phyloP scores from a whole-genome alignment of 1,140 invertebrate species.

The Trinorchestia longiramus region DNA sequence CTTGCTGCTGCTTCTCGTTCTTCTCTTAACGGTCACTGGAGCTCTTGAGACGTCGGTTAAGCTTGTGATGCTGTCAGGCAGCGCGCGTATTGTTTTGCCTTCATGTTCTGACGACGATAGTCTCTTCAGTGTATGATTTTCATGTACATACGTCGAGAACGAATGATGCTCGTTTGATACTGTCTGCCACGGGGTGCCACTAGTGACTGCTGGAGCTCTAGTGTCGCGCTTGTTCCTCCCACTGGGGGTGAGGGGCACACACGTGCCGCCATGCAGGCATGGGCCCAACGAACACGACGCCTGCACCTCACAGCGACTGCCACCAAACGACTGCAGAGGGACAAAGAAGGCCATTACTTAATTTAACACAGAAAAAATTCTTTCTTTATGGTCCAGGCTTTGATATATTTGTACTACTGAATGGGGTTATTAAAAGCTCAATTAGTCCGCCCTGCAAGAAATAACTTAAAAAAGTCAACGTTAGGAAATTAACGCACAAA shows the following conservation, averaged over 20 bases:
- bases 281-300: not conserved
- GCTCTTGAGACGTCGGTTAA: not conserved
- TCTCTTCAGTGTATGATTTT: not conserved
- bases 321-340: not conserved
- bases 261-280: not conserved
- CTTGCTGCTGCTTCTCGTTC: not conserved
- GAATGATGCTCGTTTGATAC: not conserved
- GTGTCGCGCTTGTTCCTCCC: not conserved
- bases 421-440: no score
- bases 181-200: not conserved
- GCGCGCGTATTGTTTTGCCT: not conserved
- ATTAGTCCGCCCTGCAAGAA: no score
- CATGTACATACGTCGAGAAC: not conserved
- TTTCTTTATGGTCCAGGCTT: not conserved
- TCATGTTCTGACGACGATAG: not conserved
- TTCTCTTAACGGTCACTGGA: not conserved
- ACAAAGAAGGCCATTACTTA: not conserved
- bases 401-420: not conserved
- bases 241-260: not conserved
- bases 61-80: not conserved
- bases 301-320: constrained; percentile 6
- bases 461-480: not conserved
- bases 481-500: no score
- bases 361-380: not conserved
- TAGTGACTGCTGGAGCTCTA: not conserved